Evolutionary conservation across 1,140 invertebrate species (phyloP).

Genomic region (Bombus difficillimus): DNA sequence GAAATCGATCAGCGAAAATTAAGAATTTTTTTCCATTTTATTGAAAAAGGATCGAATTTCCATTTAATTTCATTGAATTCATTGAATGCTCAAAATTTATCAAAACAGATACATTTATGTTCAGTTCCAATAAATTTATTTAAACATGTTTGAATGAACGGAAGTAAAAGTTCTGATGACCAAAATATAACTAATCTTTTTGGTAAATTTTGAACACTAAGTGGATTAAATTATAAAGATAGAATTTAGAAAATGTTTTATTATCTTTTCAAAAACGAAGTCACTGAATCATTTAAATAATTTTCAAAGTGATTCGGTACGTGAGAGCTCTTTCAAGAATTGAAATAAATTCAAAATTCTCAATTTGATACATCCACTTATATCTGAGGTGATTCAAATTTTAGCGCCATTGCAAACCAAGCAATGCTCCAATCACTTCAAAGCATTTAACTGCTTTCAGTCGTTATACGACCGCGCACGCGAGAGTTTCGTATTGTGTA

Average conservation of each 20-base stretch:
- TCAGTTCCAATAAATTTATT: not conserved
- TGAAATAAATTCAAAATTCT: not conserved
- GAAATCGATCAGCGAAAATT: no score
- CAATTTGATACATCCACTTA: not conserved
- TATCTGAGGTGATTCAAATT: not conserved
- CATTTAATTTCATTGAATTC: no score
- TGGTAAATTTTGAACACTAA: not conserved
- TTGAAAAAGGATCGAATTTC: no score
- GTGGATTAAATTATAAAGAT: not conserved
- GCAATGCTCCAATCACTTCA: not conserved
- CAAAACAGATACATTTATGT: not conserved
- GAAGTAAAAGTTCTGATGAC: no score
- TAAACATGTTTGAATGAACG: not conserved
- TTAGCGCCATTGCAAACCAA: not conserved
- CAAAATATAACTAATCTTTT: not conserved
- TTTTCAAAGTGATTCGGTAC: no score
- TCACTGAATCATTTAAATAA: not conserved
- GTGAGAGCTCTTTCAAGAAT: not conserved
- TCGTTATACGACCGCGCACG: no score
- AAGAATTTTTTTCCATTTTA: no score
- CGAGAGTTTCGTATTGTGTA: not conserved
- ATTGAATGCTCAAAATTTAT: no score
- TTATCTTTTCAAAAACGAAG: not conserved
- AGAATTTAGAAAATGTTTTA: not conserved
- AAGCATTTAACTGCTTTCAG: not conserved